Evolutionary conservation across 1,140 invertebrate species (phyloP).

Genomic region (Halictus rubicundus): DNA sequence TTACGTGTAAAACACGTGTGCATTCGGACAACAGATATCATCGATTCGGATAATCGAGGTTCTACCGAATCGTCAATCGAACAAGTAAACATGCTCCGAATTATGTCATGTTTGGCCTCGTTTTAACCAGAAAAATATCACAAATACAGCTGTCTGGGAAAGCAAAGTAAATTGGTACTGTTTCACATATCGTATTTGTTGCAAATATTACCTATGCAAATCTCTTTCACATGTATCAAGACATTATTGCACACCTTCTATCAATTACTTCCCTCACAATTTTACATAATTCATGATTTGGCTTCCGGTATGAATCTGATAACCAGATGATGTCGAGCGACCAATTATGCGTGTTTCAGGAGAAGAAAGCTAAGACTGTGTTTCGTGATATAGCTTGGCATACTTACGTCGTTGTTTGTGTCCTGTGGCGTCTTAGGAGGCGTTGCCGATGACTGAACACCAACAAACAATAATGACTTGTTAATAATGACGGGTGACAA

Average conservation of each 20-base stretch:
- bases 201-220: too few species aligned
- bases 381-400: conserved; percentile 29
- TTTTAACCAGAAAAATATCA: too few species aligned
- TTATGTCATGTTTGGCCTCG: too few species aligned
- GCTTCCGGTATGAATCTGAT: background rate
- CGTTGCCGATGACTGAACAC: conserved; percentile 76
- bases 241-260: background rate
- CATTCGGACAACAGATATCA: too few species aligned
- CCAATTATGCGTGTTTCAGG: background rate
- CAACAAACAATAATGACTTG: conserved; percentile 76
- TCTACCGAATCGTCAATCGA: too few species aligned
- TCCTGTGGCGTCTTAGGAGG: conserved; percentile 75
- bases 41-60: too few species aligned
- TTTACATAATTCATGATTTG: conserved; percentile 1
- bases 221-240: too few species aligned
- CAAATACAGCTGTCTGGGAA: too few species aligned
- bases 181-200: too few species aligned
- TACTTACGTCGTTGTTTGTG: conserved; percentile 73
- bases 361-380: conserved; percentile 10
- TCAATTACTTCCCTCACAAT: conserved; percentile 1
- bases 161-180: too few species aligned
- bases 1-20: too few species aligned
- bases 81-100: too few species aligned
- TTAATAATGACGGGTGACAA: conserved; percentile 72
- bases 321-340: background rate